Conservation (phyloP, 2,797 vertebrate species). For the Pangasius sanitwongsei region DNA sequence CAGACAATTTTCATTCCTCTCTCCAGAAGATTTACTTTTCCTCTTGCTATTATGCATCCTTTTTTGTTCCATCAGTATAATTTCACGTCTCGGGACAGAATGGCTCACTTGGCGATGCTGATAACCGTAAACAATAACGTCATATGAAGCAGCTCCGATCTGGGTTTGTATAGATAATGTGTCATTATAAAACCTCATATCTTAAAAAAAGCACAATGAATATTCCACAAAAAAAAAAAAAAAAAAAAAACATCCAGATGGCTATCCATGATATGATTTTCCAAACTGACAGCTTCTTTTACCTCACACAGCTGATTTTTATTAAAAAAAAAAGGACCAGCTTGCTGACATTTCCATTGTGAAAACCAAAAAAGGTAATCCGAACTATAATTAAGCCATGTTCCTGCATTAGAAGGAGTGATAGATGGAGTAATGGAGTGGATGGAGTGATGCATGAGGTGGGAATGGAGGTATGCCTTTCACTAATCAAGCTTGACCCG, state of each 20-base stretch:
- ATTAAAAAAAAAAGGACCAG: background rate
- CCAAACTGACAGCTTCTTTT: background rate
- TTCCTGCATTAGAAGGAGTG: background rate
- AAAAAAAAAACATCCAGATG: slow-evolving; percentile 5
- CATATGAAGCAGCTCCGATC: slow-evolving; percentile 35
- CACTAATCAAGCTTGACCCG: background rate
- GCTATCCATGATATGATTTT: background rate
- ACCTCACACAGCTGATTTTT: background rate
- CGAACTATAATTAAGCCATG: background rate
- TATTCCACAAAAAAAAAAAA: slow-evolving; percentile 21
- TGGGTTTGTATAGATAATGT: slow-evolving; percentile 47
- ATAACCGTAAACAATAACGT: slow-evolving; percentile 22
- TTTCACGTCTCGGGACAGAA: slow-evolving; percentile 54
- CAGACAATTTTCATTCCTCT: slow-evolving; percentile 52
- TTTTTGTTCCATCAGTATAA: slow-evolving; percentile 43
- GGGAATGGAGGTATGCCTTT: background rate
- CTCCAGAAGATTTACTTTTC: slow-evolving; percentile 42
- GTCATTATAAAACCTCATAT: slow-evolving; percentile 17
- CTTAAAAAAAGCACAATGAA: slow-evolving; percentile 8
- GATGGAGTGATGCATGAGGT: background rate
- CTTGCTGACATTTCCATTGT: background rate
- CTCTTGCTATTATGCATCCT: slow-evolving; percentile 36
- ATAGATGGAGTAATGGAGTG: background rate
- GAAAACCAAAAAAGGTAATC: background rate
- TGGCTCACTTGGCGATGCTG: slow-evolving; percentile 39